Percentiles rank a stretch among this genome's conserved stretches.
Evolutionary conservation across 2,113 vertebrate species (phyloP).

Genomic region (Podiceps cristatus): DNA sequence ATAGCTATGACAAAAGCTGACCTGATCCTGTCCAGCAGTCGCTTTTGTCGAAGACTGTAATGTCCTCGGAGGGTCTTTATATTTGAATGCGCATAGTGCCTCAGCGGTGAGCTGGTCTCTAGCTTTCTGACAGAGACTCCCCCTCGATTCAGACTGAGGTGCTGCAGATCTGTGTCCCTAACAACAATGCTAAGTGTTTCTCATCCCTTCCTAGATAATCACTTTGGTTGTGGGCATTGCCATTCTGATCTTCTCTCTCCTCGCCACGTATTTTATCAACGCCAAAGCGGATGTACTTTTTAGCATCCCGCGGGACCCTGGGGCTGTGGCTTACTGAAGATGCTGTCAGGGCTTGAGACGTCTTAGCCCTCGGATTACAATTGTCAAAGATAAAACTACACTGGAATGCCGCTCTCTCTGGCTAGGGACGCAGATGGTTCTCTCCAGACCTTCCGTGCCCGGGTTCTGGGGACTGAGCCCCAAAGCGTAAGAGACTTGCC

Average conservation of each 20-base stretch:
- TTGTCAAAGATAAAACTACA: constrained; percentile 39
- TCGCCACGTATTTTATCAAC: constrained; percentile 88
- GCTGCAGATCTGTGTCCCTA: not conserved
- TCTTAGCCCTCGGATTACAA: not conserved
- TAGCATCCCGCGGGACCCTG: constrained; percentile 78
- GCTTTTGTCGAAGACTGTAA: not conserved
- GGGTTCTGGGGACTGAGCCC: not conserved
- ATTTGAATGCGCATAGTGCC: rapidly evolving
- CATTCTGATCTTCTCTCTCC: constrained; percentile 84
- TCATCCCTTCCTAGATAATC: constrained; percentile 78
- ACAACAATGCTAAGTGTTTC: not conserved
- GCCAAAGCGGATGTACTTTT: constrained; percentile 92
- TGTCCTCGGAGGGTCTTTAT: not conserved
- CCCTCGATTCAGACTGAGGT: rapidly evolving
- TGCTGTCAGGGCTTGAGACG: not conserved
- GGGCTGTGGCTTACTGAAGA: constrained; percentile 85
- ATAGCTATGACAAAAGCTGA: not conserved
- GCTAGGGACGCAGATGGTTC: not conserved
- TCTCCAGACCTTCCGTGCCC: not conserved
- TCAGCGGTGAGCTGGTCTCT: rapidly evolving
- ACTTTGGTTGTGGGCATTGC: constrained; percentile 86
- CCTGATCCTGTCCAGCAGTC: not conserved
- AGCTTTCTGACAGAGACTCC: not conserved
- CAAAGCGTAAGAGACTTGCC: not conserved
- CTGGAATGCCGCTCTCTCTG: constrained; percentile 42